Percentiles rank a stretch among this genome's conserved stretches.
Evolutionary conservation across 2,113 vertebrate genomes (phyloP).

Genomic region (Brachirus orientalis): DNA sequence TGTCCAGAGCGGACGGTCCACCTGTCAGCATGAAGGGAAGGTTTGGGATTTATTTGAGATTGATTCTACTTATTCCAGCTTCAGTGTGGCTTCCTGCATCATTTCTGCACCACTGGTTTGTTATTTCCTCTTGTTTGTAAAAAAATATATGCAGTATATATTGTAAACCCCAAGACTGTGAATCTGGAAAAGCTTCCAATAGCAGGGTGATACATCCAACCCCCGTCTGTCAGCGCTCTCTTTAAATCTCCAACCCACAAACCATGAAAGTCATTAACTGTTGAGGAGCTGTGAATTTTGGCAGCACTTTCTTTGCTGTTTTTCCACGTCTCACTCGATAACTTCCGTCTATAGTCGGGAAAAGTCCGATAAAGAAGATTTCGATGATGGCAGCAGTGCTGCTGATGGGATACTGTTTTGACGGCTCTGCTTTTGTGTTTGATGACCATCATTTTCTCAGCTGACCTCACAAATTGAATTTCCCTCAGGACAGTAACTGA

Average conservation of each 20-base stretch:
- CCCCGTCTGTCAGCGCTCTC: not conserved
- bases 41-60: not conserved
- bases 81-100: not conserved
- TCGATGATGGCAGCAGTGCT: too few species aligned
- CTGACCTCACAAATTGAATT: slow-evolving; percentile 49
- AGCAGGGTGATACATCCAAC: too few species aligned
- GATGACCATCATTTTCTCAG: slow-evolving; percentile 12
- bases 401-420: not conserved
- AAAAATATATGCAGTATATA: too few species aligned
- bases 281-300: not conserved
- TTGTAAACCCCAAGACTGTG: too few species aligned
- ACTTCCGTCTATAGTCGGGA: too few species aligned
- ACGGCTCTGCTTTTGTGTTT: not conserved
- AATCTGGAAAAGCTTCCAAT: too few species aligned
- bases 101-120: not conserved
- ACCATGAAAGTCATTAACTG: not conserved
- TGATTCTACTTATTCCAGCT: not conserved
- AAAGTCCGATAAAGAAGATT: too few species aligned
- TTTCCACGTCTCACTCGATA: not conserved
- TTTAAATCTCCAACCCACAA: not conserved
- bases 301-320: not conserved
- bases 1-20: not conserved
- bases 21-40: not conserved
- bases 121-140: not conserved
- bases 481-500: slow-evolving; percentile 41